Evolutionary conservation across 1,140 invertebrate genomes (phyloP), one percentile per base, ranked within the genome.

Genomic region (Rhizoglyphus robini): DNA sequence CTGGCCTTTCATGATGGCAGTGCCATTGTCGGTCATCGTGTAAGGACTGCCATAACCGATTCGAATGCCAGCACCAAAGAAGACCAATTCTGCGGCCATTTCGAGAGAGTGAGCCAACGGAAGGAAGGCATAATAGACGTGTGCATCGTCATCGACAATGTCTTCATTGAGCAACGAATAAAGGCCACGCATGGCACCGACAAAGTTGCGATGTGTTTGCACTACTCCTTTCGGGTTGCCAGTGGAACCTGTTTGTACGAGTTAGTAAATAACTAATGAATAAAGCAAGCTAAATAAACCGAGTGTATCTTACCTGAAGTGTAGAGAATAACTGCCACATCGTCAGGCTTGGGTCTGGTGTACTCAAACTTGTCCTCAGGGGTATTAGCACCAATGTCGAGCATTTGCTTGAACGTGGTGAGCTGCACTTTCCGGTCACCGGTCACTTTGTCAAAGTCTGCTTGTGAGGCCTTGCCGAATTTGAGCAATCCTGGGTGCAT

Each of bases 301-400:
- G n/a, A n/a, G n/a, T n/a, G n/a, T n/a, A n/a, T 96, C 0, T 89
- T 93, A 1, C 92, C 92, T 69, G 88, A 91, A 0, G 92, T 96
- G 78, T 96, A 96, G 91, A 96, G 96, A 47, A 96, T 88, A 70
- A 96, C 91, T 23, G 91, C 91, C 18, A 83, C 84, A 71, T 96
- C 91, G 5, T 4, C 8, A 20, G 38, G 18, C 20, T 18, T 38
- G 11, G 63, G 63, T 1, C 46, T 2, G 4, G 46, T 51, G 29
- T 60, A 60, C 1, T 48, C 46, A 18, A 81, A 77, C n/a, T 77
- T 73, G 11, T 76, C 73, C 41, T 79, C 80, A 68, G 74, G 63
- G 1, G 76, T 75, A 36, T 72, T 66, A 41, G 72, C 68, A 51
- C 81, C 81, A 66, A 74, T 74, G 23, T 77, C 69, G n/a, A 82